Percentiles rank a stretch among this genome's conserved stretches.
Conservation (phyloP, 1,140 invertebrate species). For the Drosophila saltans region DNA sequence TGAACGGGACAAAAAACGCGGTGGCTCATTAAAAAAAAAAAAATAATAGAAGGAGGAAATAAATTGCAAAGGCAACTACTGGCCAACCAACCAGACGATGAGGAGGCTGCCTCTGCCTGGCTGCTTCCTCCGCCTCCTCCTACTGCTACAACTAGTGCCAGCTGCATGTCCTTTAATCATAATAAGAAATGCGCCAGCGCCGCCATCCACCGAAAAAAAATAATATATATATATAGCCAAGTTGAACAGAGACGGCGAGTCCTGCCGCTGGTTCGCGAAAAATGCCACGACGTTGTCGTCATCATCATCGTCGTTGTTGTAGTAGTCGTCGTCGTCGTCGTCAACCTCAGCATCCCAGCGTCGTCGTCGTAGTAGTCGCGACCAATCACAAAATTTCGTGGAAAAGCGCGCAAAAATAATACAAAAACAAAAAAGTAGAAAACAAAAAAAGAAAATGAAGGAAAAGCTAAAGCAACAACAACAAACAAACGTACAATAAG, state of each 20-base stretch:
- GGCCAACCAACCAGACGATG: conserved; percentile 56
- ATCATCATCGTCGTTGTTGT: conserved; percentile 50
- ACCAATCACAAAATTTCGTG: conserved; percentile 82
- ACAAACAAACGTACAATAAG: conserved; percentile 41
- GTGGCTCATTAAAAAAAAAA: conserved; percentile 54
- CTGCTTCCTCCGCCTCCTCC: conserved; percentile 11
- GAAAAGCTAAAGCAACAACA: conserved; percentile 6
- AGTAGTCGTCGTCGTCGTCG: conserved; percentile 65
- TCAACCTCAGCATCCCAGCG: conserved; percentile 61
- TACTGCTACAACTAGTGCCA: conserved; percentile 34
- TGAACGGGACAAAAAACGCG: conserved; percentile 15
- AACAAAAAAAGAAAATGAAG: conserved; percentile 46
- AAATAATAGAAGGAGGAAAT: conserved; percentile 37
- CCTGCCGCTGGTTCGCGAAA: conserved; percentile 57
- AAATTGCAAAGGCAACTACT: conserved; percentile 61
- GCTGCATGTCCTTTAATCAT: conserved; percentile 72
- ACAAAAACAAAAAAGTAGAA: conserved; percentile 47
- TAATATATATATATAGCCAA: neutral
- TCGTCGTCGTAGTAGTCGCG: conserved; percentile 60
- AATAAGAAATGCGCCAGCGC: conserved; percentile 79
- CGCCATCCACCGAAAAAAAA: conserved; percentile 21
- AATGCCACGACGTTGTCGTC: conserved; percentile 55
- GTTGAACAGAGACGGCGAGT: conserved; percentile 70
- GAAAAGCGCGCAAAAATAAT: conserved; percentile 80
- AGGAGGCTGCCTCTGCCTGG: conserved; percentile 17